Conservation (phyloP, 2,797 vertebrate species). For the Potorous gilbertii region DNA sequence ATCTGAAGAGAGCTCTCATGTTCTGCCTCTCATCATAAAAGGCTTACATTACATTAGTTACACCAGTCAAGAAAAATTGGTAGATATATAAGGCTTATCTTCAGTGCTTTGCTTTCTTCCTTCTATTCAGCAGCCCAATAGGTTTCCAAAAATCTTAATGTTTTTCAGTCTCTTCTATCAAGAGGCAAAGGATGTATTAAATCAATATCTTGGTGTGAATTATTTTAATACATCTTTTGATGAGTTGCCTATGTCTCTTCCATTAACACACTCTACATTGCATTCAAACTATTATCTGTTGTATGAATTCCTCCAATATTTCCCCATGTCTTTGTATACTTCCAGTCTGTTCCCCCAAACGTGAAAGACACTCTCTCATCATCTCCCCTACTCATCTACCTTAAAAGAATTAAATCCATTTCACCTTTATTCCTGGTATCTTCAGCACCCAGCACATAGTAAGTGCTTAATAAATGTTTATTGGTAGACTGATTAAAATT, state of each 20-base stretch:
- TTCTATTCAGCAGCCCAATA: neutral
- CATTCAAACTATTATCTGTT: neutral
- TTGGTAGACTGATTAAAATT: neutral
- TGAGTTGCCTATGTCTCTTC: too few relatives aligned
- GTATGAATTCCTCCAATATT: neutral
- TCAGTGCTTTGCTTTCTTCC: neutral
- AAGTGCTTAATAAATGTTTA: neutral
- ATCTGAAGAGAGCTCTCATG: neutral
- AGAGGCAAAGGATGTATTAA: neutral
- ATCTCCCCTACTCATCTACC: neutral
- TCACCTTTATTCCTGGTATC: neutral
- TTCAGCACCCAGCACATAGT: neutral
- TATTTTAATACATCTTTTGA: too few relatives aligned
- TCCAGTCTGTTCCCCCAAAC: neutral
- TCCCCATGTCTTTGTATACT: neutral
- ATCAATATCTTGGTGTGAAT: too few relatives aligned
- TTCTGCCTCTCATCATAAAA: neutral
- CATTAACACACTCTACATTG: neutral
- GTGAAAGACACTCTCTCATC: neutral
- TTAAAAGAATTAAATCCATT: neutral
- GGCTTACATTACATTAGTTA: neutral
- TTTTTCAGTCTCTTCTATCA: neutral
- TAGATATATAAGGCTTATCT: neutral
- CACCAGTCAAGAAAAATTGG: neutral
- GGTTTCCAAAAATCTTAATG: neutral